Evolutionary conservation across 2,113 vertebrate species (phyloP).

Genomic region (Cnemophilus loriae): DNA sequence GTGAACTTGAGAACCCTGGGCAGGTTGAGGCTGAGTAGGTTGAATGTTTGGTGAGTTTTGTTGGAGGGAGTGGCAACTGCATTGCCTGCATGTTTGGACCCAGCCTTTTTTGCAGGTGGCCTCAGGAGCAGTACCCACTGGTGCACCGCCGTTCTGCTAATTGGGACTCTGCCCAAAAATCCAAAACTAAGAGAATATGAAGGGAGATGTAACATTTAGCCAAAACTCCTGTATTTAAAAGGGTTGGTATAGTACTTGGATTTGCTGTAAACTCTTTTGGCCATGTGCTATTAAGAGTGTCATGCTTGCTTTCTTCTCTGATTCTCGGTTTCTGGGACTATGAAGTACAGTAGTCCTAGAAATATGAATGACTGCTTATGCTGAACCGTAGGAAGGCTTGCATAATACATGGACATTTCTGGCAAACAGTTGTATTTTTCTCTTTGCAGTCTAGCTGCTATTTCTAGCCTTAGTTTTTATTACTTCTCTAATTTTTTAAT

Average conservation of each 20-base stretch:
- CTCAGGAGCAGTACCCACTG: background rate
- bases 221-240: background rate
- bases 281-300: background rate
- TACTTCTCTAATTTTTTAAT: background rate
- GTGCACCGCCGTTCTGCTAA: rapidly evolving
- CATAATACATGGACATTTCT: background rate
- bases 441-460: background rate
- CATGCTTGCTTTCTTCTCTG: rapidly evolving
- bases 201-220: background rate
- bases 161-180: background rate
- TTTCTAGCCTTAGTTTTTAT: background rate
- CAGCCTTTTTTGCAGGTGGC: background rate
- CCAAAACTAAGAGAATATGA: background rate
- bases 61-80: background rate
- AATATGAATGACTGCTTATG: background rate
- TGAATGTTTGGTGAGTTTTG: background rate
- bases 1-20: background rate
- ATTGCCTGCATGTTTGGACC: background rate
- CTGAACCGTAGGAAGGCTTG: background rate
- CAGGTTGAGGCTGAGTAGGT: background rate
- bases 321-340: background rate
- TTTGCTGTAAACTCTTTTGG: background rate
- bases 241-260: background rate
- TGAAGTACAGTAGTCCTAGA: background rate
- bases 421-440: background rate